Evolutionary conservation across 2,888 invertebrate species (phyloP).

Genomic region (Orthosia gothica): DNA sequence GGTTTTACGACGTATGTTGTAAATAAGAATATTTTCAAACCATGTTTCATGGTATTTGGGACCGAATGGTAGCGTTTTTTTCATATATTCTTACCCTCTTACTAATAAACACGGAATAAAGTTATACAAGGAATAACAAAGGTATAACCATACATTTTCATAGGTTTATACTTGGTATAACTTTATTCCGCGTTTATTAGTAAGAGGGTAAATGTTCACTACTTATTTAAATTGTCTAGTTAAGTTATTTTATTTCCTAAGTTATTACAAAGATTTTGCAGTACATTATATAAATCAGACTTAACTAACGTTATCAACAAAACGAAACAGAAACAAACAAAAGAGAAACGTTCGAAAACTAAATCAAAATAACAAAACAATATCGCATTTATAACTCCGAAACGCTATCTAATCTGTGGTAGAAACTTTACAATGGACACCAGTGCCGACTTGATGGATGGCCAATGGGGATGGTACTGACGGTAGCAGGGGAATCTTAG

Average conservation of each 20-base stretch:
- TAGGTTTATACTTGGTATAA: no score
- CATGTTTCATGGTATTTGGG: no score
- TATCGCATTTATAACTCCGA: conserved; percentile 67
- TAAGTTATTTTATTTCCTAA: background rate
- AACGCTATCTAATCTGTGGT: conserved; percentile 69
- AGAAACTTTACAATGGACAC: conserved; percentile 71
- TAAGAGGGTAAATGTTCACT: no score
- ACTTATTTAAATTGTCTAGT: background rate
- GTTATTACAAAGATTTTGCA: no score
- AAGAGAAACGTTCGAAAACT: conserved; percentile 37
- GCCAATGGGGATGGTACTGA: conserved; percentile 74
- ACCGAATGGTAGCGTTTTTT: no score
- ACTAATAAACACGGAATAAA: no score
- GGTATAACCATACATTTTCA: no score
- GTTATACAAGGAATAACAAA: no score
- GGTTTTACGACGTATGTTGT: background rate
- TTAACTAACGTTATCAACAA: background rate
- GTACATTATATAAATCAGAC: no score
- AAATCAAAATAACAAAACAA: conserved; percentile 60
- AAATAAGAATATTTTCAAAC: no score
- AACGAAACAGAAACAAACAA: conserved; percentile 1
- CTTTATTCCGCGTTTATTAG: no score
- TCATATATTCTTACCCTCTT: no score
- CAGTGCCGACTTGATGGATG: conserved; percentile 75
- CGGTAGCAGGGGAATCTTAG: conserved; percentile 64